Percentiles rank a stretch among this genome's conserved stretches.
phyloP scores from a whole-genome alignment of 2,113 vertebrate species.

The Cyanistes caeruleus region DNA sequence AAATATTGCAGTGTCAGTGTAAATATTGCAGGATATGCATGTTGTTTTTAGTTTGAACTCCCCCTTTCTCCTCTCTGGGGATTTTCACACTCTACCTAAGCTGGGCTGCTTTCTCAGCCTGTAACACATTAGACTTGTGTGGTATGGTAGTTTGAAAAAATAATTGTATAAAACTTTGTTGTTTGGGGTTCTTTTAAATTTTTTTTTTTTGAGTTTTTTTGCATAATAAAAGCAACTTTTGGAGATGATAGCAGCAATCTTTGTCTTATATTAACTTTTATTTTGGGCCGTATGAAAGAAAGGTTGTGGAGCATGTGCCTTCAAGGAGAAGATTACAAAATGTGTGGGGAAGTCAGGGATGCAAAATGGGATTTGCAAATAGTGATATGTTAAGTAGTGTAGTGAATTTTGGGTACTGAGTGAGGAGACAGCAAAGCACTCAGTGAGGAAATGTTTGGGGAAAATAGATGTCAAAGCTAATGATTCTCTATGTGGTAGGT shows the following conservation, averaged over 20 bases:
- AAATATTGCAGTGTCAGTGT: background rate
- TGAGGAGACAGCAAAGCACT: background rate
- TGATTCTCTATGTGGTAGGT: background rate
- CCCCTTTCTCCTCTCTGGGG: background rate
- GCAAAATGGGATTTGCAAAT: background rate
- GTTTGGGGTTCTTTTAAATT: background rate
- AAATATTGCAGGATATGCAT: background rate
- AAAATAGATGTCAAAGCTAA: background rate
- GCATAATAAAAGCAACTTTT: background rate
- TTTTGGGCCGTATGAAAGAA: background rate
- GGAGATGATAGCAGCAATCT: background rate
- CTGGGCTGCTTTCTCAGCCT: background rate
- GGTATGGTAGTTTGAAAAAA: background rate
- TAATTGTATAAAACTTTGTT: background rate
- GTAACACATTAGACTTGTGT: accelerated
- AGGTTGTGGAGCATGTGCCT: background rate
- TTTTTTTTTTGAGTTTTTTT: background rate
- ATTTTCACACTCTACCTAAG: background rate
- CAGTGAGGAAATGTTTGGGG: background rate
- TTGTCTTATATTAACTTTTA: background rate
- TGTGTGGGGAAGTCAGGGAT: no score
- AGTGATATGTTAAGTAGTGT: background rate
- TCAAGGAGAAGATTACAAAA: background rate
- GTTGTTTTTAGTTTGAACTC: background rate
- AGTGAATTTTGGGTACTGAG: background rate